phyloP scores from a whole-genome alignment of 2,797 vertebrate species.

The Vespertilio murinus region DNA sequence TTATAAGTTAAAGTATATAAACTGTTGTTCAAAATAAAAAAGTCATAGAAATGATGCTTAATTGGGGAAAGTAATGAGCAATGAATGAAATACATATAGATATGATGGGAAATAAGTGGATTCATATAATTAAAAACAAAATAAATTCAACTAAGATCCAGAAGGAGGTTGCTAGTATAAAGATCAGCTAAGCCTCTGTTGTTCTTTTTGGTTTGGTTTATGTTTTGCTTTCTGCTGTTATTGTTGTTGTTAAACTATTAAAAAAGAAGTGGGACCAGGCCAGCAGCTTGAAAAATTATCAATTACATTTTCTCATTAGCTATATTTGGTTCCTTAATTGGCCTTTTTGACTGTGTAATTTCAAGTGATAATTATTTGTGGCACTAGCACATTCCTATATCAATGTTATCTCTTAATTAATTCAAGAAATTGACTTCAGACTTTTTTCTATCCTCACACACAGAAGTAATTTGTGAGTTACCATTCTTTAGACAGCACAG shows the following conservation, averaged over 20 bases:
- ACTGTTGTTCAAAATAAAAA: background rate
- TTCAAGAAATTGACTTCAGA: conserved; percentile 75
- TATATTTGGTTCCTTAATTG: conserved; percentile 80
- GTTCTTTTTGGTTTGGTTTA: background rate
- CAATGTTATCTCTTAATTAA: conserved; percentile 84
- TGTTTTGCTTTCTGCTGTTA: background rate
- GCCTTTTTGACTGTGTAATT: conserved; percentile 79
- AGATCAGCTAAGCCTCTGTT: background rate
- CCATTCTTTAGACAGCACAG: conserved; percentile 51
- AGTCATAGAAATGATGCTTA: background rate
- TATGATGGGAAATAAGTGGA: background rate
- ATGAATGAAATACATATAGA: background rate
- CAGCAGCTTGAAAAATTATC: conserved; percentile 80
- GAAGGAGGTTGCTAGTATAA: background rate
- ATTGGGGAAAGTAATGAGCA: background rate
- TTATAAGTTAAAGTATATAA: conserved; percentile 33
- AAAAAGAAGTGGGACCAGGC: conserved; percentile 43
- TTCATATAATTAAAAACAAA: background rate
- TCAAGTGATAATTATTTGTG: conserved; percentile 82
- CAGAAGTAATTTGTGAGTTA: conserved; percentile 62
- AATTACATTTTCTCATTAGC: conserved; percentile 82
- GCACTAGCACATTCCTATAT: conserved; percentile 74
- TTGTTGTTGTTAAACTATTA: conserved; percentile 43
- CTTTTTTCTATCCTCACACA: conserved; percentile 64
- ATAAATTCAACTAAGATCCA: background rate